These are phyloP conservation scores for Tetrapedia diversipes DNA, from an alignment of 2,888 invertebrate genomes.

Conservation along the genomic window DNA sequence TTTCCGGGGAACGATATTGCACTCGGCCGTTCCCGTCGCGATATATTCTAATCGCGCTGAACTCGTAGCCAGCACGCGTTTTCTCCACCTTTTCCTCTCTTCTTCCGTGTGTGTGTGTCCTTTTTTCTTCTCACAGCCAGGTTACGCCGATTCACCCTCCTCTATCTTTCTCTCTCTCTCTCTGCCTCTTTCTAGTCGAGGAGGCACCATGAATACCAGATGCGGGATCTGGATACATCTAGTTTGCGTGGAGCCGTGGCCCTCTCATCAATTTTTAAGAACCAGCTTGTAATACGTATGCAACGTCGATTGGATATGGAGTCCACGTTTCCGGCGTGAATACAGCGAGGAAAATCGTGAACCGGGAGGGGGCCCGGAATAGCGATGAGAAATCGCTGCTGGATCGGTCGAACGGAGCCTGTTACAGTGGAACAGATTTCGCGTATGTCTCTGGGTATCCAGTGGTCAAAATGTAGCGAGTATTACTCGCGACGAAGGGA, in stretches of 20 bases:
- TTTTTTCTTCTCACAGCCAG: not conserved
- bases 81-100: slow-evolving; percentile 2
- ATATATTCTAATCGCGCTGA: slow-evolving; percentile 60
- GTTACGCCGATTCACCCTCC: slow-evolving; percentile 2
- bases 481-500: too few species aligned
- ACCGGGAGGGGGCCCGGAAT: slow-evolving; percentile 58
- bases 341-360: slow-evolving; percentile 34
- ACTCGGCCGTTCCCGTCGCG: slow-evolving; percentile 58
- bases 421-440: slow-evolving; percentile 9
- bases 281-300: slow-evolving; percentile 73
- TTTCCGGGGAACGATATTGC: slow-evolving; percentile 56
- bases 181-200: too few species aligned
- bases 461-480: not conserved
- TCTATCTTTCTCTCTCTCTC: slow-evolving; percentile 1
- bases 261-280: slow-evolving; percentile 81
- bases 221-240: slow-evolving; percentile 80
- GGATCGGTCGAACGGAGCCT: not conserved
- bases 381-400: slow-evolving; percentile 67
- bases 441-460: not conserved
- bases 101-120: not conserved
- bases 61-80: slow-evolving; percentile 42
- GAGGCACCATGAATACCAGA: slow-evolving; percentile 82
- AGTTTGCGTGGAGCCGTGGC: slow-evolving; percentile 77
- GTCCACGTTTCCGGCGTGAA: slow-evolving; percentile 74
- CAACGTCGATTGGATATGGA: slow-evolving; percentile 76